A percentile compares a stretch with the other conserved stretches of the same genome.
phyloP scores from a whole-genome alignment of 1,140 invertebrate species.

The Rhagoletis zephyria region DNA sequence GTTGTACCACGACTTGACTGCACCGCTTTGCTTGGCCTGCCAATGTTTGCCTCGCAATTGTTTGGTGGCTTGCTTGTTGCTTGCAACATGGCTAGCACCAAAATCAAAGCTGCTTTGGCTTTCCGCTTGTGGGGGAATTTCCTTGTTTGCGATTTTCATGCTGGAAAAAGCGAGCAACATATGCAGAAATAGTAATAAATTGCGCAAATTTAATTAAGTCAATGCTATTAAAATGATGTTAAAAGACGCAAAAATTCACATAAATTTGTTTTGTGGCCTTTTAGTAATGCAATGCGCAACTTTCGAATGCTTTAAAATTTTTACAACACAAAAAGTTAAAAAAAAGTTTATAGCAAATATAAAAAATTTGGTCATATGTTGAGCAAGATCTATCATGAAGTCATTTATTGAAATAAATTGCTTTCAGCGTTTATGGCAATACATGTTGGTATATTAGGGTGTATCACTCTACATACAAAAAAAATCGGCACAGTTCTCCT shows the following conservation, averaged over 20 bases:
- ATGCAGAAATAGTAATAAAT: not conserved
- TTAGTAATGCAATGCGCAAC: not conserved
- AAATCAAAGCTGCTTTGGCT: conserved; percentile 20
- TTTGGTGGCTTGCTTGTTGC: not conserved
- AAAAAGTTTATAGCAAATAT: no score
- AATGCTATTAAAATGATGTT: not conserved
- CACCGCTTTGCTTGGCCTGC: not conserved
- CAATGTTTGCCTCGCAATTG: no score
- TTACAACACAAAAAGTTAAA: no score
- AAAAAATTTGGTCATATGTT: no score
- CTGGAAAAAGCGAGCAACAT: not conserved
- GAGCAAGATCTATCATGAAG: no score
- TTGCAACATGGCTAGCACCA: not conserved
- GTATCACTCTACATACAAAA: no score
- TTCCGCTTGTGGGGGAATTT: not conserved
- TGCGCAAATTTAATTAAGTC: conserved; percentile 9
- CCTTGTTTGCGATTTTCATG: not conserved
- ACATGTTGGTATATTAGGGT: no score
- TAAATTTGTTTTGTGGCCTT: not conserved
- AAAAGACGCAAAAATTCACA: not conserved
- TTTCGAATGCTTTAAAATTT: not conserved
- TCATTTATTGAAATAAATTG: no score
- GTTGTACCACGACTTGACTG: not conserved
- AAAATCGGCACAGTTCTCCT: no score
- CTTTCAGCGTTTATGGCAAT: no score